A percentile compares a stretch with the other conserved stretches of the same genome.
Conservation (phyloP, 53 echinoderm and acorn worm species). For the Stichopus horrens region DNA sequence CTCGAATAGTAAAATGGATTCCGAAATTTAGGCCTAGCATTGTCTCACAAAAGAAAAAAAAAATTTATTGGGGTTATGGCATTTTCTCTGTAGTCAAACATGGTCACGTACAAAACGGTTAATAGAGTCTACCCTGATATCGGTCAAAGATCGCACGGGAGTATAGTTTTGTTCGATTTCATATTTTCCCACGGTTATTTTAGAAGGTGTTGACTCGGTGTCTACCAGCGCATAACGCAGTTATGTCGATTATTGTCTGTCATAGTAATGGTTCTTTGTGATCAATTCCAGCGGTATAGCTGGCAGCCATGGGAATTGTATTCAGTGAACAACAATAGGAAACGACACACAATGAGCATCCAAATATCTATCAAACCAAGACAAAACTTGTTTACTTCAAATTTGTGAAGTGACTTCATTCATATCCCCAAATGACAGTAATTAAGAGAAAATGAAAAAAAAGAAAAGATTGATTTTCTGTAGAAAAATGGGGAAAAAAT, state of each 20-base stretch:
- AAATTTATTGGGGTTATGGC: no score
- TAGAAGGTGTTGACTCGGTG: slow-evolving; percentile 33
- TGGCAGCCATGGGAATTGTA: background rate
- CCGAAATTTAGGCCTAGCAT: no score
- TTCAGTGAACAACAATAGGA: background rate
- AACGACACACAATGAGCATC: background rate
- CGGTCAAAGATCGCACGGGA: slow-evolving; percentile 35
- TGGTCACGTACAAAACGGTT: no score
- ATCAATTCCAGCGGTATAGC: background rate
- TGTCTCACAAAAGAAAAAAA: background rate
- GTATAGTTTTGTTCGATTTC: background rate
- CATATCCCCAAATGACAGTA: background rate
- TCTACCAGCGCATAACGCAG: slow-evolving; percentile 2
- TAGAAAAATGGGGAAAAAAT: no score
- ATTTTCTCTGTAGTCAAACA: no score
- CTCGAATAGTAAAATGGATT: no score
- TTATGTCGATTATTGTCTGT: background rate
- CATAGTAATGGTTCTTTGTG: background rate
- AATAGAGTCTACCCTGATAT: no score
- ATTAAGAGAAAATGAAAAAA: no score
- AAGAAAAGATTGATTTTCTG: no score
- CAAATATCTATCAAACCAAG: background rate
- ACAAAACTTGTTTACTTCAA: slow-evolving; percentile 39
- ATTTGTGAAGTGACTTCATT: slow-evolving; percentile 1
- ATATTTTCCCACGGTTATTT: slow-evolving; percentile 34